Evolutionary conservation across 2,888 invertebrate species (phyloP), one percentile per base, ranked within the genome.

Genomic region (Cataglyphis altisquamis): DNA sequence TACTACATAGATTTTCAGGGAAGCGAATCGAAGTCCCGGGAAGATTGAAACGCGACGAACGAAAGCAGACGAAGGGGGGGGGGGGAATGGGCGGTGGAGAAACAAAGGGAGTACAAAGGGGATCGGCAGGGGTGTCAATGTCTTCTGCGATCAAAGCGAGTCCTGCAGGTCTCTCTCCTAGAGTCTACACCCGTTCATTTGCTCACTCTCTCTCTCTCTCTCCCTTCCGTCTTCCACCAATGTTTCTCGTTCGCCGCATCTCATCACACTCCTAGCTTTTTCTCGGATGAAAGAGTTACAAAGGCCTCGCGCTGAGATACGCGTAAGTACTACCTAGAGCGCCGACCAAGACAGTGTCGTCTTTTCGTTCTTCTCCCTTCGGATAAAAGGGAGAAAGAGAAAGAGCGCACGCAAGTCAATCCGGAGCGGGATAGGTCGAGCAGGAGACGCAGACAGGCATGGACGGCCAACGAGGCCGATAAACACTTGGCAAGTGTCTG

Each of bases 231-330:
- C 63, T 86, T 83, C 77, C 5, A 15, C 63, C 21, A 62, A 29
- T 66, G 55, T 57, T 75, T 57, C 63, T 73, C 41, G 64, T 81
- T 82, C 63, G 55, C 60, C 70, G 66, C 81, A 70, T 81, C 83
- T 73, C 81, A 55, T 74, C 80, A 67, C 81, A 52, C 70, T 85
- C 82, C 82, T 86, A 84, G 78, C 80, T 83, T 64, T 78, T 68
- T 85, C 78, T 66, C 62, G 77, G 85, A 84, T 88, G 86, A 87
- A 86, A 88, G 88, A 84, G 82, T 85, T 73, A 73, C 84, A 82
- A 88, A 87, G 85, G 81, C 68, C 86, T 75, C 80, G 39, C 78
- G 36, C 45, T 67, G 62, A 84, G 81, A 87, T 84, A 82, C 78
- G 75, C 80, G 82, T 67, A 87, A 89, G 89, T 86, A 87, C 87